These are phyloP conservation scores for Philypnodon macrostomus DNA, from an alignment of 2,797 vertebrate species.

Conservation along the genomic window DNA sequence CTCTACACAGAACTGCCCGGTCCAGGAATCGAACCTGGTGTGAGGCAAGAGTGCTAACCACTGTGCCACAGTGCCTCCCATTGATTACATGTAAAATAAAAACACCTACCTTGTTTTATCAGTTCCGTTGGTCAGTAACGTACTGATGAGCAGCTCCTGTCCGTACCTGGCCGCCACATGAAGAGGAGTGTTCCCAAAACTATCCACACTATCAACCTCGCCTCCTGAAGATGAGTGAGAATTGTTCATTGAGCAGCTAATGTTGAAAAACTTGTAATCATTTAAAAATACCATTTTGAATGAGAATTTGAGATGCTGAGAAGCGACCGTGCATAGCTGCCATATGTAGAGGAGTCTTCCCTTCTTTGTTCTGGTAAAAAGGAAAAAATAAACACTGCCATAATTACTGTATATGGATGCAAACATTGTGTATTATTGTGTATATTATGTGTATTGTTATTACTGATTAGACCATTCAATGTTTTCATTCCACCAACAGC, in stretches of 20 bases:
- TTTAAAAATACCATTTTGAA: constrained; percentile 87
- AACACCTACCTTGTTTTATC: constrained; percentile 83
- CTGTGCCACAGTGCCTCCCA: too few relatives aligned
- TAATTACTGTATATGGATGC: too few relatives aligned
- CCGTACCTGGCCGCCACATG: constrained; percentile 93
- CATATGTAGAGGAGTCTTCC: constrained; percentile 93
- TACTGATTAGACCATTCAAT: too few relatives aligned
- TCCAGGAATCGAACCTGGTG: too few relatives aligned
- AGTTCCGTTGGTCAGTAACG: constrained; percentile 91
- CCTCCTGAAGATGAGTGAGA: constrained; percentile 73
- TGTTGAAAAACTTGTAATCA: neutral
- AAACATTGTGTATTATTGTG: too few relatives aligned
- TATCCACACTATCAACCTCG: constrained; percentile 90
- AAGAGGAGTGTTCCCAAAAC: constrained; percentile 90
- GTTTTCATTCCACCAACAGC: too few relatives aligned
- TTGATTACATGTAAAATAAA: neutral
- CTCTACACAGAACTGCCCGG: too few relatives aligned
- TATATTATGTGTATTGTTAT: too few relatives aligned
- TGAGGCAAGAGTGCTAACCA: too few relatives aligned
- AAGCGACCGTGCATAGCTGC: constrained; percentile 93
- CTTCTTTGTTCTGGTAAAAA: constrained; percentile 87
- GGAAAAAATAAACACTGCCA: constrained; percentile 11
- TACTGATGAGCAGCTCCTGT: constrained; percentile 93
- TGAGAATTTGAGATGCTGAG: constrained; percentile 93
- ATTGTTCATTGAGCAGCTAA: too few relatives aligned